Evolutionary conservation across 2,888 invertebrate genomes (phyloP), one percentile per base, ranked within the genome.

Genomic region (Theretra japonica): DNA sequence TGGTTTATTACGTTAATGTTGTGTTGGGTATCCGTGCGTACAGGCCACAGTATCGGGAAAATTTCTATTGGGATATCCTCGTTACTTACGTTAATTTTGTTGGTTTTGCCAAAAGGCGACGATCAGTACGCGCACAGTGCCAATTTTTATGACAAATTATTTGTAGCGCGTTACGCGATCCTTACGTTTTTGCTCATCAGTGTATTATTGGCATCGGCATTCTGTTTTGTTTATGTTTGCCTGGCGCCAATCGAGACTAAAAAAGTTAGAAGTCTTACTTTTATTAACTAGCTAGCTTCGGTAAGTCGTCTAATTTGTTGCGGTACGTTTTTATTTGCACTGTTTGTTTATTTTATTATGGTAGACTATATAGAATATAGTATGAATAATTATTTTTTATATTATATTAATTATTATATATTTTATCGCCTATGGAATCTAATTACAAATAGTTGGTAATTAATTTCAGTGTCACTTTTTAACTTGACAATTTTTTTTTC

Each of bases 21-120:
- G 79, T 96, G 96, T 80, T 95, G 96, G 82, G 89, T 96, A 70
- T 96, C 96, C 2, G 89, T 96, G 62, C 95, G 96, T 81, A 95
- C 96, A 58, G 96, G 96, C 76, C 96, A 95, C 86, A 95, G 94
- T 82, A 88, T 96, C 74, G 96, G 96, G 71, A 95, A 95, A 86
- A 88, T 96, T 76, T 94, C 95, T 65, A 82, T 97, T 72, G 84
- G 92, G 65, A 81, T 95, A 76, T 95, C 96, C 41, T 85, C 94
- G 58, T 65, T 95, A 75, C 80, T 96, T 73, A 96, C 97, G 48
- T 82, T 96, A 60, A 83, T 96, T 77, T 88, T 97, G 75, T 82
- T 96, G 73, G 86, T 93, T 72, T 94, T 97, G 87, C 97, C 97
- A 81, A 92, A 92, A 84, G 93, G 94, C 41, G 92, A 93, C 73